Conservation (phyloP, 2,113 vertebrate genomes). For the Rhinopomastus cyanomelas region DNA sequence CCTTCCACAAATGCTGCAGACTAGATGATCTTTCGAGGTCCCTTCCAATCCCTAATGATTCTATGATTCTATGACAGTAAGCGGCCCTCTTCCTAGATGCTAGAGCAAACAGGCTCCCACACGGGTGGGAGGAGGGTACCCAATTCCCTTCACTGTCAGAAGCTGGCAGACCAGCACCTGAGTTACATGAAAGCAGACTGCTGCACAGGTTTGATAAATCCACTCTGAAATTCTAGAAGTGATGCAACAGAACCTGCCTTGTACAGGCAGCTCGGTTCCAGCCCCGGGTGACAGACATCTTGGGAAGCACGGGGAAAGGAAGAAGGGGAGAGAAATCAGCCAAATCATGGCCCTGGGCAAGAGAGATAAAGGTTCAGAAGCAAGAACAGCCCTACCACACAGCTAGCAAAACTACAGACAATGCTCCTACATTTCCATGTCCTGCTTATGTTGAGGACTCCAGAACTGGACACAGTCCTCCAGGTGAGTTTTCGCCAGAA, state of each 20-base stretch:
- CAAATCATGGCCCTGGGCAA: background rate
- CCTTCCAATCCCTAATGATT: no score
- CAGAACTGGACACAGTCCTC: no score
- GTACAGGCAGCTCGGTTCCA: background rate
- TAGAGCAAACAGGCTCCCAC: background rate
- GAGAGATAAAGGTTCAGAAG: background rate
- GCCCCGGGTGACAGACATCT: conserved; percentile 27
- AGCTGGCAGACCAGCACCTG: background rate
- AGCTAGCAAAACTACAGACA: background rate
- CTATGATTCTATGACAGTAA: no score
- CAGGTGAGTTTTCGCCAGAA: no score
- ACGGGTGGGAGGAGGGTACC: background rate
- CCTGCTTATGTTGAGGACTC: no score
- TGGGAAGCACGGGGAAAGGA: background rate
- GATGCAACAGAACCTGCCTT: background rate
- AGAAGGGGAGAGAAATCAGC: background rate
- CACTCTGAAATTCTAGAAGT: background rate
- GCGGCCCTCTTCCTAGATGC: background rate
- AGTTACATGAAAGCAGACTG: background rate
- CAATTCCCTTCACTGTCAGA: background rate
- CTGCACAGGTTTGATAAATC: background rate
- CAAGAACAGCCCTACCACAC: background rate
- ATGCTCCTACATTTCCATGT: background rate
- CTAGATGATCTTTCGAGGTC: no score
- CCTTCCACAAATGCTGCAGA: accelerated